Conservation (phyloP, 2,797 vertebrate species). For the Poeciliopsis infans region DNA sequence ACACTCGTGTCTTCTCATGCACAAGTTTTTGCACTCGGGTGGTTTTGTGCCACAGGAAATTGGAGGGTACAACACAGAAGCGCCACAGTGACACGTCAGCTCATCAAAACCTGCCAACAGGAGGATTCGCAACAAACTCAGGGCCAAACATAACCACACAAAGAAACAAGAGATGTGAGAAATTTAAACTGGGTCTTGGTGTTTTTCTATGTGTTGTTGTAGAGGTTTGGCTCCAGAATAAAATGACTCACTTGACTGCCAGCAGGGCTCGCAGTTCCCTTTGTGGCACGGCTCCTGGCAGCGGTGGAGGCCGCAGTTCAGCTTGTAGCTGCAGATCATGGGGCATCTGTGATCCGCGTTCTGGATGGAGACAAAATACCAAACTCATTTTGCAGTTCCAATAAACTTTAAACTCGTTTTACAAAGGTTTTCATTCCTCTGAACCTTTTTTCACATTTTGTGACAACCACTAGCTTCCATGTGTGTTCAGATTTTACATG, state of each 20-base stretch:
- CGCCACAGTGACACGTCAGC: slow-evolving; percentile 93
- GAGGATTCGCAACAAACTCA: slow-evolving; percentile 6
- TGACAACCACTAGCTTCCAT: background rate
- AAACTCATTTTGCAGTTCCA: background rate
- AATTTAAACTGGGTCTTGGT: background rate
- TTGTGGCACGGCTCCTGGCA: slow-evolving; percentile 97
- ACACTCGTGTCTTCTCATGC: slow-evolving; percentile 91
- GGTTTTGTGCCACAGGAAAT: slow-evolving; percentile 95
- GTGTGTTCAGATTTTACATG: background rate
- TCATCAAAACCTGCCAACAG: slow-evolving; percentile 91
- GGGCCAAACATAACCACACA: slow-evolving; percentile 15
- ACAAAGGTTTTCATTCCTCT: background rate
- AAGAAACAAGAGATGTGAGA: slow-evolving; percentile 5
- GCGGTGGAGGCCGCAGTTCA: slow-evolving; percentile 95
- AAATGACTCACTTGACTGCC: slow-evolving; percentile 93
- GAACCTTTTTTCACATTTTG: background rate
- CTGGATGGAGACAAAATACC: slow-evolving; percentile 64
- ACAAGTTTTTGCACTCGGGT: slow-evolving; percentile 93
- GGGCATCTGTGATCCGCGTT: slow-evolving; percentile 91
- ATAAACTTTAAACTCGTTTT: background rate
- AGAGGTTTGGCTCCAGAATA: slow-evolving; percentile 22
- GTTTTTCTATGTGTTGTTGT: slow-evolving; percentile 16
- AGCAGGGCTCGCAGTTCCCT: slow-evolving; percentile 95
- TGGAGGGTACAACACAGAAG: slow-evolving; percentile 92
- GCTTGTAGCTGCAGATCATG: slow-evolving; percentile 94